These are phyloP conservation scores for Natator depressus DNA, from an alignment of 2,113 vertebrate species.

Conservation along the genomic window DNA sequence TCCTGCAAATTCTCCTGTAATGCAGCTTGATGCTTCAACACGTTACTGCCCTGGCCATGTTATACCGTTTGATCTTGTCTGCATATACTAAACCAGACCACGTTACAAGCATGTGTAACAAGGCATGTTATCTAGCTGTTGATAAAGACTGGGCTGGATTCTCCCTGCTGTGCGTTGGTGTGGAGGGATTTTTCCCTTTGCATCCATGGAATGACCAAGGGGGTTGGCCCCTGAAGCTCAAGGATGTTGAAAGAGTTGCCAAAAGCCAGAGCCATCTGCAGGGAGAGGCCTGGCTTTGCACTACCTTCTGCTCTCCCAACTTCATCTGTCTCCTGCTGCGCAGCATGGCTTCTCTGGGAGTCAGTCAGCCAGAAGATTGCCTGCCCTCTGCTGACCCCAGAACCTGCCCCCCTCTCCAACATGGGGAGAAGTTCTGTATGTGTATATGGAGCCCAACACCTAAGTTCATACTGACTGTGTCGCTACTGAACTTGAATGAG, in stretches of 20 bases:
- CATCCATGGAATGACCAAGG: background rate
- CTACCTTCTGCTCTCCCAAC: background rate
- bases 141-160: background rate
- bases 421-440: background rate
- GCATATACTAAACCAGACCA: background rate
- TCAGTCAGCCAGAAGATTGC: background rate
- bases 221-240: background rate
- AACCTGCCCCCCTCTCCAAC: background rate
- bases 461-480: background rate
- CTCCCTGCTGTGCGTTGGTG: background rate
- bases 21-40: background rate
- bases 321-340: background rate
- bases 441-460: background rate
- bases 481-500: background rate
- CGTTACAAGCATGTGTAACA: background rate
- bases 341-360: accelerated
- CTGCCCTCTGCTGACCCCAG: background rate
- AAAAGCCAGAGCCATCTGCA: background rate
- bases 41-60: background rate
- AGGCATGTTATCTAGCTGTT: background rate
- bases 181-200: background rate
- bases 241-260: background rate
- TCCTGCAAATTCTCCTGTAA: background rate
- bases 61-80: background rate
- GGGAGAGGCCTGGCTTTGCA: background rate